phyloP scores from a whole-genome alignment of 2,797 vertebrate species.

The Dallia pectoralis region DNA sequence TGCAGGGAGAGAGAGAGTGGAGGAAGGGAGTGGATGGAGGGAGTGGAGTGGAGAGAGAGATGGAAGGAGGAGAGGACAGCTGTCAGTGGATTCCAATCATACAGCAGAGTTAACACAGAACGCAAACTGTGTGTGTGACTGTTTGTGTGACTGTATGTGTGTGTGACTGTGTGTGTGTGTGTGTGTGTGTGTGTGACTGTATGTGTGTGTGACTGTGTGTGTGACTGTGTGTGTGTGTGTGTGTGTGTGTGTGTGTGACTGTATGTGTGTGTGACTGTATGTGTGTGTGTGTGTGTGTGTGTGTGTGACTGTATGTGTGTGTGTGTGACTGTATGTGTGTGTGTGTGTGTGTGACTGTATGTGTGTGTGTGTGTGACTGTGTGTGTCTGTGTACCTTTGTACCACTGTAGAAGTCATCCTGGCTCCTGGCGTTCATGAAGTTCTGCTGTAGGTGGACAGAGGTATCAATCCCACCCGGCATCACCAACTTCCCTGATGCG shows the following conservation, averaged over 20 bases:
- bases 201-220: too few relatives aligned
- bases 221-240: slow-evolving; percentile 23
- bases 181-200: too few relatives aligned
- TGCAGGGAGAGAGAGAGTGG: too few relatives aligned
- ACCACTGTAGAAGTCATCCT: slow-evolving; percentile 85
- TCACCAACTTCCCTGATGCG: slow-evolving; percentile 91
- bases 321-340: slow-evolving; percentile 24
- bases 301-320: slow-evolving; percentile 18
- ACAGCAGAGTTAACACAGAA: too few relatives aligned
- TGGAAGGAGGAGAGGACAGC: too few relatives aligned
- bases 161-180: slow-evolving; percentile 22
- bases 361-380: not conserved
- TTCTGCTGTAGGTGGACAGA: slow-evolving; percentile 88
- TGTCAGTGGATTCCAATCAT: too few relatives aligned
- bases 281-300: slow-evolving; percentile 19
- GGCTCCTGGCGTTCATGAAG: slow-evolving; percentile 84
- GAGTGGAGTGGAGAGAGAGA: too few relatives aligned
- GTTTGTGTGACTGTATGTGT: slow-evolving; percentile 18
- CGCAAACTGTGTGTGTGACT: not conserved
- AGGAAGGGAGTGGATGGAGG: not conserved
- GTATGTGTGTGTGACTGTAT: slow-evolving; percentile 24
- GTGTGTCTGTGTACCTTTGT: slow-evolving; percentile 75
- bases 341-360: not conserved
- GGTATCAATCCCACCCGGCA: slow-evolving; percentile 94
- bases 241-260: slow-evolving; percentile 14